Conservation (phyloP, 2,888 invertebrate genomes). For the Drosophila longiperda region DNA sequence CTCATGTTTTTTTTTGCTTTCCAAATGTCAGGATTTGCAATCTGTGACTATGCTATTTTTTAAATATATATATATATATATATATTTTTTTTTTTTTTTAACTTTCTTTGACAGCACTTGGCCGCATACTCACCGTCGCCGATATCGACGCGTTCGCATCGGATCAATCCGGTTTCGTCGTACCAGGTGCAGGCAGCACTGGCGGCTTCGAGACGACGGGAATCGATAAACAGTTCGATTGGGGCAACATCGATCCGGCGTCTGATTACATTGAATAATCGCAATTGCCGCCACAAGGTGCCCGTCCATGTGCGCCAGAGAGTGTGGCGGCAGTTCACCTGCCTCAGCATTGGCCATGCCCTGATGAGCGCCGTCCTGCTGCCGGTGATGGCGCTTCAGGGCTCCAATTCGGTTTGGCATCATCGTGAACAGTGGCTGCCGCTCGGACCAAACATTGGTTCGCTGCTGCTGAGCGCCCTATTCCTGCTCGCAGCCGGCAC, state of each 20-base stretch:
- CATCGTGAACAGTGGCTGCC: slow-evolving; percentile 84
- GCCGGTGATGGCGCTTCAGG: slow-evolving; percentile 83
- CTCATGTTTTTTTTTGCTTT: neutral
- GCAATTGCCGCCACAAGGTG: slow-evolving; percentile 84
- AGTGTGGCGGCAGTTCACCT: slow-evolving; percentile 82
- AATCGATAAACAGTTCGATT: slow-evolving; percentile 90
- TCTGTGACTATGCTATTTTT: neutral
- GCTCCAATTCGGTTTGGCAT: slow-evolving; percentile 85
- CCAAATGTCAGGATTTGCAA: neutral
- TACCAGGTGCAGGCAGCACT: slow-evolving; percentile 84
- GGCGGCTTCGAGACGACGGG: slow-evolving; percentile 86
- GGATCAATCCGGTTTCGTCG: slow-evolving; percentile 85
- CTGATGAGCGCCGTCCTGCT: slow-evolving; percentile 81
- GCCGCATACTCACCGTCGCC: slow-evolving; percentile 88
- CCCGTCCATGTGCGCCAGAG: slow-evolving; percentile 83
- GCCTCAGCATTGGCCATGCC: slow-evolving; percentile 82
- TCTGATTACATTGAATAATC: slow-evolving; percentile 88
- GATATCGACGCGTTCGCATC: slow-evolving; percentile 86
- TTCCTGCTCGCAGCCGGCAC: slow-evolving; percentile 88
- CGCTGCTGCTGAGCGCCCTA: slow-evolving; percentile 88
- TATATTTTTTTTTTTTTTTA: too few relatives aligned
- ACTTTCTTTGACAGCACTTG: slow-evolving; percentile 84
- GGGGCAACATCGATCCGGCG: slow-evolving; percentile 92
- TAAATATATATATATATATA: neutral
- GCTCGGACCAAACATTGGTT: slow-evolving; percentile 86